A percentile compares a stretch with the other conserved stretches of the same genome.
phyloP scores from a whole-genome alignment of 2,888 invertebrate species.

The Cheilosia vulpina region DNA sequence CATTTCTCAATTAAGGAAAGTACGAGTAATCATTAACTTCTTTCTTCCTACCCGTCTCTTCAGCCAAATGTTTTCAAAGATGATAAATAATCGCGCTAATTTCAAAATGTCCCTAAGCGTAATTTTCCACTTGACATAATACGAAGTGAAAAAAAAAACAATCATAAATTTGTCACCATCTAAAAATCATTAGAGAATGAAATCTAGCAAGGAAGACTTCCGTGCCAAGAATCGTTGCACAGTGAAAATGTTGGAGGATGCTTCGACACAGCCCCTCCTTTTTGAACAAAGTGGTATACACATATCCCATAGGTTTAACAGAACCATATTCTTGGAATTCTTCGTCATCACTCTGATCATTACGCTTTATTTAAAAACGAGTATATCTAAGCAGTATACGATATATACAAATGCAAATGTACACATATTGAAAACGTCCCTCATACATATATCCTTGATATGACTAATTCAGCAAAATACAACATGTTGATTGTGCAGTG shows the following conservation, averaged over 20 bases:
- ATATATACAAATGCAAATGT: background rate
- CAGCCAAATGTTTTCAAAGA: conserved; percentile 5
- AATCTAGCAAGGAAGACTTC: conserved; percentile 24
- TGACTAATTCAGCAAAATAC: conserved; percentile 37
- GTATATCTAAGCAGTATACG: conserved; percentile 1
- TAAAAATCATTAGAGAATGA: conserved; percentile 7
- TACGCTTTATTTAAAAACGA: conserved; percentile 26
- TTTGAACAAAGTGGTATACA: conserved; percentile 16
- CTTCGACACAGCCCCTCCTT: background rate
- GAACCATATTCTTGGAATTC: conserved; percentile 20
- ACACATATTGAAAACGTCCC: conserved; percentile 20
- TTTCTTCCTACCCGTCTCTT: conserved; percentile 51
- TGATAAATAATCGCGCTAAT: conserved; percentile 82
- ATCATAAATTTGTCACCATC: conserved; percentile 15
- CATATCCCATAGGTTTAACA: conserved; percentile 37
- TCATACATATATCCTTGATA: conserved; percentile 24
- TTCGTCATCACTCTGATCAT: conserved; percentile 32
- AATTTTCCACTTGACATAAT: conserved; percentile 37
- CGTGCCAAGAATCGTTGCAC: conserved; percentile 19
- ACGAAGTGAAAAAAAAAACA: conserved; percentile 25
- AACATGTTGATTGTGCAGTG: conserved; percentile 27
- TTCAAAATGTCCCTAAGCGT: conserved; percentile 82
- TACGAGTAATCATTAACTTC: background rate
- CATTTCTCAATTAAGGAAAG: conserved; percentile 5
- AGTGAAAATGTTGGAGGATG: conserved; percentile 16